Evolutionary conservation across 2,797 vertebrate species (phyloP).

Genomic region (Poeciliopsis paucimaculata): DNA sequence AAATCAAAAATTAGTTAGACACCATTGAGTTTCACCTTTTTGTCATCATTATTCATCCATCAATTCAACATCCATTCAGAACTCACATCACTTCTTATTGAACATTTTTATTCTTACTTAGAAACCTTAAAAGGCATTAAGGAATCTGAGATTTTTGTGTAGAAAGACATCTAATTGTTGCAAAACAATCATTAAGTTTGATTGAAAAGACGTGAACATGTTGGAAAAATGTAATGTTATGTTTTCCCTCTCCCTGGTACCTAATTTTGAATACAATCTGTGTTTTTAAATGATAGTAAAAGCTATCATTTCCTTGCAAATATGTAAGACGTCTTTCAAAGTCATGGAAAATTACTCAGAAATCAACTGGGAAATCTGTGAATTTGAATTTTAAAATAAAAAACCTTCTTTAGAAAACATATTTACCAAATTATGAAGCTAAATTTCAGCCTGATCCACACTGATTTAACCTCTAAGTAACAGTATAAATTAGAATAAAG

Average conservation of each 20-base stretch:
- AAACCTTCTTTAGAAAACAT: background rate
- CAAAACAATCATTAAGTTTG: too few species aligned
- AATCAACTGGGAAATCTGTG: background rate
- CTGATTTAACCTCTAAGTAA: background rate
- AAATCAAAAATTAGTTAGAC: too few species aligned
- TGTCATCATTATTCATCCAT: background rate
- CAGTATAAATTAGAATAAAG: background rate
- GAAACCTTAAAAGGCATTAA: too few species aligned
- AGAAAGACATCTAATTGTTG: too few species aligned
- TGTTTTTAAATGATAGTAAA: background rate
- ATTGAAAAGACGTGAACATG: too few species aligned
- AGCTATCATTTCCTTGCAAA: background rate
- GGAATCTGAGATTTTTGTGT: too few species aligned
- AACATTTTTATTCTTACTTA: too few species aligned
- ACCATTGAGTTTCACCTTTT: too few species aligned
- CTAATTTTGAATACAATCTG: too few species aligned
- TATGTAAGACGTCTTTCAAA: background rate
- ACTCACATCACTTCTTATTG: too few species aligned
- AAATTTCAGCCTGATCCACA: background rate
- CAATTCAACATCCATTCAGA: background rate
- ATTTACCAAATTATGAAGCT: background rate
- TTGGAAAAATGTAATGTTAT: too few species aligned
- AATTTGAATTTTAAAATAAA: background rate
- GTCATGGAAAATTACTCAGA: background rate
- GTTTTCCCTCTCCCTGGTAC: too few species aligned